Evolutionary conservation across 2,113 vertebrate genomes (phyloP).

Genomic region (Bubo scandiacus): DNA sequence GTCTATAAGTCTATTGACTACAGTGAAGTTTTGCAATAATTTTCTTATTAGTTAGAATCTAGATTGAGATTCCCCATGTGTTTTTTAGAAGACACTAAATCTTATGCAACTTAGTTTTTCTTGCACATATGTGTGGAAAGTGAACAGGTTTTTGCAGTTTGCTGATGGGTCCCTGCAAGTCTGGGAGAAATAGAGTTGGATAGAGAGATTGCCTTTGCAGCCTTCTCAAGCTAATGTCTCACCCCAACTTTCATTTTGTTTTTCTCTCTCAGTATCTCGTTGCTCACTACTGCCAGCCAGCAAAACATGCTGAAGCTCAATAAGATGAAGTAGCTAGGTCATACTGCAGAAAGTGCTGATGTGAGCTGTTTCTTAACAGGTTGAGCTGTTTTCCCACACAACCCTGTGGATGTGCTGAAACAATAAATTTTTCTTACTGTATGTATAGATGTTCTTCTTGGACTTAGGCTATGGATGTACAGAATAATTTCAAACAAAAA

Average conservation of each 20-base stretch:
- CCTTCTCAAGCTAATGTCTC: neutral
- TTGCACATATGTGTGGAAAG: neutral
- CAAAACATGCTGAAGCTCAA: neutral
- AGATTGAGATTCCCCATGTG: neutral
- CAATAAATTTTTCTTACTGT: neutral
- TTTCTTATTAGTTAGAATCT: neutral
- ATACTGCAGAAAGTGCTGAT: constrained; percentile 32
- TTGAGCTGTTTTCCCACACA: neutral
- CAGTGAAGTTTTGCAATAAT: neutral
- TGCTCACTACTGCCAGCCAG: neutral
- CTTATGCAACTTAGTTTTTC: neutral
- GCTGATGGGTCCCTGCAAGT: neutral
- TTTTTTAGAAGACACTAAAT: neutral
- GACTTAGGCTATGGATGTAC: neutral
- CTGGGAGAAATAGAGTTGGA: neutral
- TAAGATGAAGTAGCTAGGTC: constrained; percentile 38
- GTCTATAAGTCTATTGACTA: neutral
- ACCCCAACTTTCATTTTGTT: neutral
- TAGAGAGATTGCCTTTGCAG: neutral
- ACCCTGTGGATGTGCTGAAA: neutral
- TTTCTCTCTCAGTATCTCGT: neutral
- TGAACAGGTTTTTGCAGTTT: neutral
- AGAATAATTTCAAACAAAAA: neutral
- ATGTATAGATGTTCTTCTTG: neutral
- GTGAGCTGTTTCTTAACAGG: constrained; percentile 39